Evolutionary conservation across 2,797 vertebrate genomes (phyloP).

Genomic region (Phoxinus dragarum): DNA sequence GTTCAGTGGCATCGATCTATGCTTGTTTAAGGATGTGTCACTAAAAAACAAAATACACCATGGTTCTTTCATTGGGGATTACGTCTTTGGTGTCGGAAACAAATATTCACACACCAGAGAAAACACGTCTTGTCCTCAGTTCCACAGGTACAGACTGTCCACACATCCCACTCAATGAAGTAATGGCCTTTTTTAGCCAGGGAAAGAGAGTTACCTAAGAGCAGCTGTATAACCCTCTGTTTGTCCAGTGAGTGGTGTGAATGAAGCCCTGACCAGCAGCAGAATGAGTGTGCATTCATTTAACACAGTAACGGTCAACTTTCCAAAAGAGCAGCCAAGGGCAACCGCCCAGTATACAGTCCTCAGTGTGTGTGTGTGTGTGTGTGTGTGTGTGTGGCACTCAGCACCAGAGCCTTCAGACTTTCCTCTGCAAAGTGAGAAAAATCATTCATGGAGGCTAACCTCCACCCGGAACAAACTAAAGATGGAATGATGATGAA

Average conservation of each 20-base stretch:
- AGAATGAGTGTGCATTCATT: constrained; percentile 83
- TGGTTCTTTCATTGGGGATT: constrained; percentile 23
- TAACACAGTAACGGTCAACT: constrained; percentile 69
- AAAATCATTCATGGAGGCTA: constrained; percentile 61
- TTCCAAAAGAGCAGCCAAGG: constrained; percentile 78
- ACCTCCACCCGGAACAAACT: constrained; percentile 65
- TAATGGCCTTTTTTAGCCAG: constrained; percentile 5
- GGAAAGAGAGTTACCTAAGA: constrained; percentile 11
- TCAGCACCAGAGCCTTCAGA: constrained; percentile 65
- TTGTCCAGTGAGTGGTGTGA: constrained; percentile 54
- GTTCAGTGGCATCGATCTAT: background rate
- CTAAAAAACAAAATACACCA: background rate
- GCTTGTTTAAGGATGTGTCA: background rate
- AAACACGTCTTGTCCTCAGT: constrained; percentile 38
- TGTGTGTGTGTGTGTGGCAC: background rate
- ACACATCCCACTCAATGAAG: constrained; percentile 16
- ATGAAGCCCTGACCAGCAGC: constrained; percentile 59
- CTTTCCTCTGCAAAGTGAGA: constrained; percentile 71
- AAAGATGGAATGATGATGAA: constrained; percentile 66
- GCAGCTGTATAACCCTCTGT: constrained; percentile 29
- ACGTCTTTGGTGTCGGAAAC: constrained; percentile 21
- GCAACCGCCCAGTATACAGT: constrained; percentile 62
- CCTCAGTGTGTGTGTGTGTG: constrained; percentile 15
- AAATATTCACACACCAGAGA: constrained; percentile 31
- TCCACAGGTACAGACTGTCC: constrained; percentile 25